Percentiles rank a stretch among this genome's conserved stretches.
Evolutionary conservation across 1,140 invertebrate species (phyloP).

Genomic region (Trypoxylus dichotomus): DNA sequence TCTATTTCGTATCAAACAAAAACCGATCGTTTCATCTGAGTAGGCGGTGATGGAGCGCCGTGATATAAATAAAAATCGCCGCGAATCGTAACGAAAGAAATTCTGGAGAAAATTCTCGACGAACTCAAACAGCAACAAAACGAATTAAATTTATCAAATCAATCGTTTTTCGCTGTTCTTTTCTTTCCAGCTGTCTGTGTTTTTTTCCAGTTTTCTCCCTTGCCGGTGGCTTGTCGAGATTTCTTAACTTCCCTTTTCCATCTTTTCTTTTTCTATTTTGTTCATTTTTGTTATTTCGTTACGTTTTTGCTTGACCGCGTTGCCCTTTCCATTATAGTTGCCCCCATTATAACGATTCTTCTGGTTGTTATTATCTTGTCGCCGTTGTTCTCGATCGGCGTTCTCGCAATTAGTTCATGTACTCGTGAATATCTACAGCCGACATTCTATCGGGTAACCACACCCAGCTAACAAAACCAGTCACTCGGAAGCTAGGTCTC

Average conservation of each 20-base stretch:
- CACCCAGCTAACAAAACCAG: not conserved
- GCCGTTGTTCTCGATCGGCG: not conserved
- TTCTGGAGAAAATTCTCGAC: not conserved
- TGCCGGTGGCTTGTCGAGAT: not conserved
- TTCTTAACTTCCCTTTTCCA: not conserved
- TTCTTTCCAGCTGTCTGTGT: not conserved
- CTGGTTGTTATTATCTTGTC: not conserved
- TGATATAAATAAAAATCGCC: slow-evolving; percentile 21
- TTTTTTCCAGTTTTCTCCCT: not conserved
- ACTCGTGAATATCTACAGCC: not conserved
- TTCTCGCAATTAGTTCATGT: not conserved
- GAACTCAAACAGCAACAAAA: slow-evolving; percentile 18
- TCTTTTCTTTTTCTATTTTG: not conserved
- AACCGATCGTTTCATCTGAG: not conserved
- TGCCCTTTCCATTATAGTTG: not conserved
- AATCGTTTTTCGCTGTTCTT: slow-evolving; percentile 4
- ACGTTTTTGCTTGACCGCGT: not conserved
- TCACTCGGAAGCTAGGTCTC: not conserved
- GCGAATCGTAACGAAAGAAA: not conserved
- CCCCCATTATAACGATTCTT: not conserved
- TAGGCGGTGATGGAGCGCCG: not conserved
- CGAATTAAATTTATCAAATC: slow-evolving; percentile 24
- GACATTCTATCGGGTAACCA: not conserved
- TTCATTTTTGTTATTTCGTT: not conserved
- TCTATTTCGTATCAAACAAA: not conserved